These are phyloP conservation scores for Acronicta psi DNA, from an alignment of 2,888 invertebrate species.

Conservation along the genomic window DNA sequence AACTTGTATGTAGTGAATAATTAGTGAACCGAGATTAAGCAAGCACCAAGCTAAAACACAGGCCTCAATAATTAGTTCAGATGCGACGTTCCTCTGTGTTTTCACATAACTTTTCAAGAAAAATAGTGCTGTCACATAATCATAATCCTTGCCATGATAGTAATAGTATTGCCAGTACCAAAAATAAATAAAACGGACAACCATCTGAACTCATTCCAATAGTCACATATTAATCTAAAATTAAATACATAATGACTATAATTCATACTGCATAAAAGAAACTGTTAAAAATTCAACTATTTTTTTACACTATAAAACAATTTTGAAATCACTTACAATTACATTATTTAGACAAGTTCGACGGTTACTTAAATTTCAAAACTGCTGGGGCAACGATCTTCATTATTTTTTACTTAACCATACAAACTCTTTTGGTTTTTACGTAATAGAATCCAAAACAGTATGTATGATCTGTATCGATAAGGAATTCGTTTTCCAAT, in stretches of 20 bases:
- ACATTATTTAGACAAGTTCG: conserved; percentile 23
- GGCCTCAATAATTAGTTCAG: neutral
- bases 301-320: neutral
- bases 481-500: neutral
- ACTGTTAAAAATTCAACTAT: conserved; percentile 13
- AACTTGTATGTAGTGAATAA: too few relatives aligned
- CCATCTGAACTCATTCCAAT: neutral
- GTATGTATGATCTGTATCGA: conserved; percentile 4
- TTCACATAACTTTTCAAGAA: too few relatives aligned
- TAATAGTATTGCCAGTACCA: too few relatives aligned
- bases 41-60: too few relatives aligned
- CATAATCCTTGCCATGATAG: too few relatives aligned
- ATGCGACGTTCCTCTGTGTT: too few relatives aligned
- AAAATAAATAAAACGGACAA: neutral
- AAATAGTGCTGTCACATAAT: too few relatives aligned
- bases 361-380: conserved; percentile 8
- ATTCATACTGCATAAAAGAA: conserved; percentile 19
- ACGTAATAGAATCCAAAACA: neutral
- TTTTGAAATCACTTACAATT: conserved; percentile 30
- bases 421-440: neutral
- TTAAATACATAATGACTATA: conserved; percentile 18
- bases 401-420: conserved; percentile 6
- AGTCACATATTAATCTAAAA: neutral
- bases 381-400: neutral
- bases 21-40: too few relatives aligned